These are phyloP conservation scores for Watsonalla binaria DNA, from an alignment of 2,888 invertebrate genomes.

Conservation along the genomic window DNA sequence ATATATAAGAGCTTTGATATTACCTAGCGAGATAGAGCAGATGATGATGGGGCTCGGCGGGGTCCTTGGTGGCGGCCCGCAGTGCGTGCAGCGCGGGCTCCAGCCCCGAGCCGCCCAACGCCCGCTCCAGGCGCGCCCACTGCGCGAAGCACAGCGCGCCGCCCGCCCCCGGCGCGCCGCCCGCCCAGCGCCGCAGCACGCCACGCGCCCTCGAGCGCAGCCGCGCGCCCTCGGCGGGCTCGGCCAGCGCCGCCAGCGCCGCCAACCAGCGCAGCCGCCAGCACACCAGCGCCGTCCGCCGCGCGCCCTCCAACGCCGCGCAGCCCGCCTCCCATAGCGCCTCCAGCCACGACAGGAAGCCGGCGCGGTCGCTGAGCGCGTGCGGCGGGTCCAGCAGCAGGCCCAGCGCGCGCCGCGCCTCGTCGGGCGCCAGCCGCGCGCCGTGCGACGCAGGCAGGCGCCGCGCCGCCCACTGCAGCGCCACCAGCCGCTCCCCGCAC, in stretches of 20 bases:
- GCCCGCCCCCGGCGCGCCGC: constrained; percentile 17
- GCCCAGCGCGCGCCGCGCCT: constrained; percentile 24
- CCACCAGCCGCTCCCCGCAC: constrained; percentile 27
- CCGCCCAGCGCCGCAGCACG: constrained; percentile 24
- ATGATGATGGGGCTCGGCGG: constrained; percentile 12
- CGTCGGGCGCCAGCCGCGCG: constrained; percentile 12
- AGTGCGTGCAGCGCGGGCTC: constrained; percentile 22
- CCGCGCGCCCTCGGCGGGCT: constrained; percentile 16
- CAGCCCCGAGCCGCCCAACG: constrained; percentile 15
- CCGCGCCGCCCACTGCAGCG: constrained; percentile 26
- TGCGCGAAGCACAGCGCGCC: constrained; percentile 39
- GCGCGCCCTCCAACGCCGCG: constrained; percentile 25
- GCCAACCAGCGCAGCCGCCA: constrained; percentile 62
- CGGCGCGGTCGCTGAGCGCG: constrained; percentile 44
- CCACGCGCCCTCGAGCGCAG: constrained; percentile 27
- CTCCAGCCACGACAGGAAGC: constrained; percentile 37
- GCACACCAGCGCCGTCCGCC: constrained; percentile 45
- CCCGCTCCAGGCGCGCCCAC: constrained; percentile 44
- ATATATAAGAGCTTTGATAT: too few species aligned
- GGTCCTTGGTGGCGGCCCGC: constrained; percentile 20
- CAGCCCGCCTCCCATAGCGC: constrained; percentile 48
- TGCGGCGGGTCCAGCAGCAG: constrained; percentile 52
- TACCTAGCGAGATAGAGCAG: constrained; percentile 39
- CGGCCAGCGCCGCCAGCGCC: constrained; percentile 36
- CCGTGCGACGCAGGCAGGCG: constrained; percentile 32